Evolutionary conservation across 2,797 vertebrate species (phyloP).

Genomic region (Crenichthys baileyi): DNA sequence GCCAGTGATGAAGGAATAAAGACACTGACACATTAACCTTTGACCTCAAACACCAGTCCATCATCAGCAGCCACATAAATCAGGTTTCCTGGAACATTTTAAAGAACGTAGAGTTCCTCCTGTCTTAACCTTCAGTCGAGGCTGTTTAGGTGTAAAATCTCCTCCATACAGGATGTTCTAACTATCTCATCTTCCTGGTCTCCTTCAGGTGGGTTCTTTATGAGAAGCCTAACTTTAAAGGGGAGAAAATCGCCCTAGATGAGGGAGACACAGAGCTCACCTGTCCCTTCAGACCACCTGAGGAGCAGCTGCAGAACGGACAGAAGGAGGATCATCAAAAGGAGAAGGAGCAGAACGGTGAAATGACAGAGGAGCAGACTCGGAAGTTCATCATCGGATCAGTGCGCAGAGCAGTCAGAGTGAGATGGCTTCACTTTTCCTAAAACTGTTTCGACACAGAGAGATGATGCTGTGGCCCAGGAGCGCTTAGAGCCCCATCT

Average conservation of each 20-base stretch:
- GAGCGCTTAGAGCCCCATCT: neutral
- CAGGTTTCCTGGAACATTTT: neutral
- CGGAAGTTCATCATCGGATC: slow-evolving; percentile 82
- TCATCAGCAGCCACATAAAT: neutral
- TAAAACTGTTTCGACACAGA: neutral
- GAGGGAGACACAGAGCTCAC: slow-evolving; percentile 90
- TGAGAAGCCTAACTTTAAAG: slow-evolving; percentile 90
- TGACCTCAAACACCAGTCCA: neutral
- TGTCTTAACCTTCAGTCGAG: no score
- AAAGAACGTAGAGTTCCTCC: neutral
- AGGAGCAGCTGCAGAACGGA: slow-evolving; percentile 57
- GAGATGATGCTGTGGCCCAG: neutral
- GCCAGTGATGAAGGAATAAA: no score
- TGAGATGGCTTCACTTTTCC: slow-evolving; percentile 61
- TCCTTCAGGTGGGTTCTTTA: slow-evolving; percentile 91
- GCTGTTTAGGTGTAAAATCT: accelerated
- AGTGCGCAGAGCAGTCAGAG: slow-evolving; percentile 87
- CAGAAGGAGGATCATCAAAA: slow-evolving; percentile 15
- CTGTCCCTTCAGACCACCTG: slow-evolving; percentile 61
- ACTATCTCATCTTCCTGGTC: neutral
- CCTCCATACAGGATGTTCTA: neutral
- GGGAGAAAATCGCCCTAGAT: slow-evolving; percentile 88
- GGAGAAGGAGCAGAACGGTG: slow-evolving; percentile 4
- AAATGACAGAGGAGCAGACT: slow-evolving; percentile 25
- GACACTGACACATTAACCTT: neutral